A percentile compares a stretch with the other conserved stretches of the same genome.
Evolutionary conservation across 2,888 invertebrate genomes (phyloP).

Genomic region (Orthosia cruda): DNA sequence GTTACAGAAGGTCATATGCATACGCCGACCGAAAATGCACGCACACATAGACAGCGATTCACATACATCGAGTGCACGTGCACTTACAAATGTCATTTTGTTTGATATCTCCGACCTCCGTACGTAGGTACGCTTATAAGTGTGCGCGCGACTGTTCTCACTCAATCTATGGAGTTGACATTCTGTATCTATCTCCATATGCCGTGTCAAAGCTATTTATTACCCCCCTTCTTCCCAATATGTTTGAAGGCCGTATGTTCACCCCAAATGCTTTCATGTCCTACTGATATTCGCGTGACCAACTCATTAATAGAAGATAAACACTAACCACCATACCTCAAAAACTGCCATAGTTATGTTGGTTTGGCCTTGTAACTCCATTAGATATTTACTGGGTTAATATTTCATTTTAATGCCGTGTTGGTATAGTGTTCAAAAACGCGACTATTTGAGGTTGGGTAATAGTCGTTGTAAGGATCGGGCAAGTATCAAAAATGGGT

Average conservation of each 20-base stretch:
- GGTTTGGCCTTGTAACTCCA: slow-evolving; percentile 59
- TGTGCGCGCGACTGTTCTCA: neutral
- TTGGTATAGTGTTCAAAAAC: neutral
- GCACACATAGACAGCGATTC: neutral
- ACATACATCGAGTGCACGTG: neutral
- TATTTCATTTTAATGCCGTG: slow-evolving; percentile 29
- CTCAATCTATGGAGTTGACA: neutral
- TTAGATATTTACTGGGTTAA: slow-evolving; percentile 45
- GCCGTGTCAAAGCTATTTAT: slow-evolving; percentile 43
- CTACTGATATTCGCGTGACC: slow-evolving; percentile 75
- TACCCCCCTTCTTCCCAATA: slow-evolving; percentile 11
- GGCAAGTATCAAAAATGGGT: too few relatives aligned
- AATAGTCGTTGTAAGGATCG: too few relatives aligned
- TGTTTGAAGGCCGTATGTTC: slow-evolving; percentile 53
- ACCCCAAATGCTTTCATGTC: slow-evolving; percentile 63
- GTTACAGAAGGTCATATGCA: neutral
- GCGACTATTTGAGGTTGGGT: neutral
- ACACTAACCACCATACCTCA: slow-evolving; percentile 57
- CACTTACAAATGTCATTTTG: neutral
- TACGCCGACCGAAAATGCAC: neutral
- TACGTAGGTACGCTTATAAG: neutral
- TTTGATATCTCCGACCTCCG: too few relatives aligned
- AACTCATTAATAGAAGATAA: slow-evolving; percentile 75
- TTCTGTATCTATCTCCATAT: slow-evolving; percentile 7
- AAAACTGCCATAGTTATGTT: slow-evolving; percentile 68